Percentiles rank a stretch among this genome's conserved stretches.
Evolutionary conservation across 2,113 vertebrate genomes (phyloP).

Genomic region (Cyprinodon variegatus): DNA sequence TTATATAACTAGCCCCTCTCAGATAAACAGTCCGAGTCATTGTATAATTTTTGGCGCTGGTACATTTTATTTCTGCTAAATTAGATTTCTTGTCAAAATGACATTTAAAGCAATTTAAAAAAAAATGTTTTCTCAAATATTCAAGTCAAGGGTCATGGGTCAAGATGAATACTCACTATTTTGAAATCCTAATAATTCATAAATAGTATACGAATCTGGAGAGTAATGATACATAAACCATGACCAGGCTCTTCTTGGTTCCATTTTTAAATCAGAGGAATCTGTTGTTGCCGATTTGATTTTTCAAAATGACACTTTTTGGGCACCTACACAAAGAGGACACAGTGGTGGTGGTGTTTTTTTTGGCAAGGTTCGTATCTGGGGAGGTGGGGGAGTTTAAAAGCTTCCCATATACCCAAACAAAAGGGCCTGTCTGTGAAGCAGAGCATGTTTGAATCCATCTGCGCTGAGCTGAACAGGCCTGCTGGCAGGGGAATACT

Average conservation of each 20-base stretch:
- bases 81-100: slow-evolving; percentile 49
- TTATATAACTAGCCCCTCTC: slow-evolving; percentile 9
- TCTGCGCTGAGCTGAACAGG: slow-evolving; percentile 84
- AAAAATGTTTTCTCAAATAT: neutral
- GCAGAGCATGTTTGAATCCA: slow-evolving; percentile 64
- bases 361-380: slow-evolving; percentile 4
- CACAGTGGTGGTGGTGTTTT: slow-evolving; percentile 19
- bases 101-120: slow-evolving; percentile 28
- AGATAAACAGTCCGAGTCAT: slow-evolving; percentile 24
- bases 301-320: slow-evolving; percentile 32
- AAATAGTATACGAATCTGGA: neutral
- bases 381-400: slow-evolving; percentile 2
- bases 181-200: neutral
- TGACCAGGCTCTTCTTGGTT: neutral
- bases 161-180: neutral
- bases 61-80: slow-evolving; percentile 37
- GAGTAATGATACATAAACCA: slow-evolving; percentile 18
- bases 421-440: slow-evolving; percentile 80
- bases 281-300: neutral
- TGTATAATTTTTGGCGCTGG: slow-evolving; percentile 28
- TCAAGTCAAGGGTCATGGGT: slow-evolving; percentile 17
- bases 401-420: slow-evolving; percentile 69
- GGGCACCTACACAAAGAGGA: slow-evolving; percentile 33
- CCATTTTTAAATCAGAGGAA: slow-evolving; percentile 23
- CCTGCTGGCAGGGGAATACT: slow-evolving; percentile 89